A percentile compares a stretch with the other conserved stretches of the same genome.
phyloP scores from a whole-genome alignment of 35 echinoderm and acorn worm species.

The Apostichopus californicus region DNA sequence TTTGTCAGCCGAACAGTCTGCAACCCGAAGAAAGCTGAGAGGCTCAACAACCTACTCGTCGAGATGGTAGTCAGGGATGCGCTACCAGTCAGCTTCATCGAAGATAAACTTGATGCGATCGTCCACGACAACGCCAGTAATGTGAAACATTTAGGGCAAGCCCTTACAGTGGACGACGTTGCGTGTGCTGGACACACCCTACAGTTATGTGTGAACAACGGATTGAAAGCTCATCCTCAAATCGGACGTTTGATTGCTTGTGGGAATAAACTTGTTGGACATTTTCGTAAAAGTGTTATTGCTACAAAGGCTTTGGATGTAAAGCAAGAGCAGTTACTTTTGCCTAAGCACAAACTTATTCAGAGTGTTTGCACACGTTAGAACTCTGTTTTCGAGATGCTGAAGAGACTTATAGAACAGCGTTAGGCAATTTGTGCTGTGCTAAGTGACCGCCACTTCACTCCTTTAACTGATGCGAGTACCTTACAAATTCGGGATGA shows the following conservation, averaged over 20 bases:
- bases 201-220: constrained; percentile 39
- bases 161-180: neutral
- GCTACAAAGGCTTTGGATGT: neutral
- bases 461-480: too few relatives aligned
- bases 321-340: neutral
- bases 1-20: too few relatives aligned
- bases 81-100: neutral
- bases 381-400: too few relatives aligned
- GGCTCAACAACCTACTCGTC: too few relatives aligned
- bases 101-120: neutral
- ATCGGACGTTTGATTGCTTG: constrained; percentile 4
- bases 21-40: too few relatives aligned
- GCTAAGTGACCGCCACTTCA: neutral
- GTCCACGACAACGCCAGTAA: constrained; percentile 10
- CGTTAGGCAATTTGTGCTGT: neutral
- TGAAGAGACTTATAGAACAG: neutral
- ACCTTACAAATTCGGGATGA: neutral
- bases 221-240: neutral
- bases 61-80: neutral
- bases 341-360: neutral
- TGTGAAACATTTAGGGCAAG: constrained; percentile 14
- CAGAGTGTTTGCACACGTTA: too few relatives aligned
- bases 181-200: neutral
- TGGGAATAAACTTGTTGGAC: constrained; percentile 52
- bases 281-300: constrained; percentile 37